Evolutionary conservation across 2,888 invertebrate species (phyloP), one percentile per base, ranked within the genome.

Genomic region (Andrena minutula): DNA sequence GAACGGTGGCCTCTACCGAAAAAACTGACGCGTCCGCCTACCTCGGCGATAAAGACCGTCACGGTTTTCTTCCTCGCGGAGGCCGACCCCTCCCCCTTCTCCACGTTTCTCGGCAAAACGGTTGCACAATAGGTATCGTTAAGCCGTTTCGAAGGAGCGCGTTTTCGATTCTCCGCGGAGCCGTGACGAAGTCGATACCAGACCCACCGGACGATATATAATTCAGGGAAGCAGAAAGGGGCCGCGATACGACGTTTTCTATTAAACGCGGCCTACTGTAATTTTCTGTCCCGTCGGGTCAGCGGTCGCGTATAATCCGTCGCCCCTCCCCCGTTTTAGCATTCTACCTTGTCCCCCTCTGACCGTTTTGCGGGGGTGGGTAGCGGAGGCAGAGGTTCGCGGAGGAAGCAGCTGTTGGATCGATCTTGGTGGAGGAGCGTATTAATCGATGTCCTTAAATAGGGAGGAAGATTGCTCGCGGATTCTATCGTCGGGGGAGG

Each of bases 81-180:
- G 35, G 61, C 4, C 5, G 16, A 5, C 16, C 16, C 41, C 12
- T 65, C 68, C 49, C 47, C 66, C 20, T 26, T 2, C 35, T 3
- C 3, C n/a, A n/a, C n/a, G n/a, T n/a, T 41, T 20, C 35, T 2
- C 23, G 12, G 49, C 3, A 23, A 79, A 79, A 83, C 73, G 79
- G 76, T 51, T 64, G 61, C 76, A 84, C 84, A 80, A 87, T 83
- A 81, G 84, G 82, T 86, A 80, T 80, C 71, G 84, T 88, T 82
- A 68, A 78, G 61, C 75, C 71, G 72, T 76, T 61, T 81, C 61
- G 66, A 53, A 66, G 53, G 28, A 58, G 61, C 66, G 64, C 69
- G 75, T 64, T 80, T 82, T 73, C 72, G 75, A 86, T 88, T 82
- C 84, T 65, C 68, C 60, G 56, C 56, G 58, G 66, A 72, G 41